Base-by-base conservation (phyloP, 2,113 vertebrate species). In the Sclerurus mexicanus region DNA sequence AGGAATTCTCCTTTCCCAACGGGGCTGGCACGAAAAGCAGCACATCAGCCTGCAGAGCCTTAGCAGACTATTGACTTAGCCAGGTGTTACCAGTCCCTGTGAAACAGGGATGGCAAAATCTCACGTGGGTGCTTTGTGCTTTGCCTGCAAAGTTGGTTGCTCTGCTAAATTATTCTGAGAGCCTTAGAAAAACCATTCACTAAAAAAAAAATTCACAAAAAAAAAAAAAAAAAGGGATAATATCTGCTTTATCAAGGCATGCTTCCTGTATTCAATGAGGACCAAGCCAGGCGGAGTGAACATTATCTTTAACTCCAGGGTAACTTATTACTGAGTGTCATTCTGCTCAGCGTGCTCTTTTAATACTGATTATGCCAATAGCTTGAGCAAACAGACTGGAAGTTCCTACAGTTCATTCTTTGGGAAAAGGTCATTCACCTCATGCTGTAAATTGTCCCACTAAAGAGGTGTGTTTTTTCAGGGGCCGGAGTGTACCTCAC, bases 341-440 rank as follows among this genome's bases (percentile, higher is more conserved):
- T 80, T 95, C 88, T 35, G 33, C 72, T 89, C 11, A 2, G 55
- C 17, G 0, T 79, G 47, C 55, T 73, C 82, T 67, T 85, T 72
- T 72, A 62, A 93, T 74, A 62, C 75, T 63, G 68, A 86, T 93
- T 77, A 44, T 83, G 82, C 90, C 88, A 89, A 93, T 71, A 92
- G 69, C 90, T 75, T 90, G 37, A 94, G 90, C 88, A 95, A 96
- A 96, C 67, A 92, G 91, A 16, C 87, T 62, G 77, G 25, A 62
- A 85, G 82, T 86, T 75, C 75, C 58, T 33, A 4, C 14, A 39
- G 89, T 75, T 91, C 63, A 56, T n/a, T 80, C 74, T 91, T 89
- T 74, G 73, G 82, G 72, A 79, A 90, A 77, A 97, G 98, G 97
- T 98, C 97, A 22, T 85, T 98, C 93, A 97, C 97, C 97, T 80